Evolutionary conservation across 1,140 invertebrate species (phyloP).

Genomic region (Habropoda laboriosa): DNA sequence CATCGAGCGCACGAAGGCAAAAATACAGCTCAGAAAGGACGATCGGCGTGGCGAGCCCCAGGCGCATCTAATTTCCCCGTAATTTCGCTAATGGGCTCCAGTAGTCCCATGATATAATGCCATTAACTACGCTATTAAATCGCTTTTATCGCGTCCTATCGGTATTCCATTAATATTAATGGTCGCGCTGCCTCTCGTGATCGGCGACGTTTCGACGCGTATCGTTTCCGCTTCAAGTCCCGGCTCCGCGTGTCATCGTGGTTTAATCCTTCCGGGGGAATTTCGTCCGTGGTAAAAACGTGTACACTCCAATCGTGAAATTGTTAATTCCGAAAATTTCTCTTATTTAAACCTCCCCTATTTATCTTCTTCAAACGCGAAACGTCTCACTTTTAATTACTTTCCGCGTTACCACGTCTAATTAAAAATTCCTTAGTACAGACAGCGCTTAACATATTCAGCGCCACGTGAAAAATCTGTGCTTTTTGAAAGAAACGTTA

Average conservation of each 20-base stretch:
- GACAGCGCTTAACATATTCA: no score
- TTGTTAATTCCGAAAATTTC: background rate
- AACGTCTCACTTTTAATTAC: no score
- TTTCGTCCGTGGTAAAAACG: no score
- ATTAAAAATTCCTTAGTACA: no score
- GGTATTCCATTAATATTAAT: constrained; percentile 67
- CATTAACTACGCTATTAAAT: constrained; percentile 65
- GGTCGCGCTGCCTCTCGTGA: constrained; percentile 24
- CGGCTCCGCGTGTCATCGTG: background rate
- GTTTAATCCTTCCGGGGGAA: background rate
- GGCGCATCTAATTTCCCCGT: constrained; percentile 50
- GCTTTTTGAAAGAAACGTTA: no score
- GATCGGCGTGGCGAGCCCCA: background rate
- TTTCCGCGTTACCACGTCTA: no score
- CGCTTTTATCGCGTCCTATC: constrained; percentile 60
- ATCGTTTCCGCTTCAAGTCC: background rate
- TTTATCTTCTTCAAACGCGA: no score
- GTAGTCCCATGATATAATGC: constrained; percentile 56
- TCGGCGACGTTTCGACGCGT: constrained; percentile 31
- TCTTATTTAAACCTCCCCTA: no score
- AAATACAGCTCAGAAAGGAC: constrained; percentile 18
- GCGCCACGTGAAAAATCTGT: no score
- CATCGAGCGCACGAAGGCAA: background rate
- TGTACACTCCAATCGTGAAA: no score
- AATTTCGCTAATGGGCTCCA: constrained; percentile 59